Evolutionary conservation across 2,113 vertebrate genomes (phyloP), one percentile per base, ranked within the genome.

Genomic region (Apodemus speciosus): DNA sequence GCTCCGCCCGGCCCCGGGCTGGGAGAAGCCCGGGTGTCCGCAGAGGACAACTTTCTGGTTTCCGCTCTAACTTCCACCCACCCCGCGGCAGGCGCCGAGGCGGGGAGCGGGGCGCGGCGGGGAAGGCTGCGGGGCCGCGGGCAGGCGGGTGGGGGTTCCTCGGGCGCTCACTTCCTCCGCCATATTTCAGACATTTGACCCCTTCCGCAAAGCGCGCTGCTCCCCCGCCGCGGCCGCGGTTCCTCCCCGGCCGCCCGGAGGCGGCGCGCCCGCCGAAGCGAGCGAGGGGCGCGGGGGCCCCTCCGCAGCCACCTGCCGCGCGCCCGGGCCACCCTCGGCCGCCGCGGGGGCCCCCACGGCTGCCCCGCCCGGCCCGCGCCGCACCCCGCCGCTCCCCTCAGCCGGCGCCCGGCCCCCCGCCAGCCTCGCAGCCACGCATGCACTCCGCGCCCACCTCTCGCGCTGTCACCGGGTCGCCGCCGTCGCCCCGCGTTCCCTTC

Each of bases 61-160:
- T 97, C 98, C 97, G 97, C 87, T 97, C 96, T 64, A 98, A 98
- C 98, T 98, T 98, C 97, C 97, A 95, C 96, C 95, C 94, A 88
- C 92, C 43, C 88, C 88, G 9, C 27, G 76, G 95, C 85, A 89
- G 84, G 87, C 32, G 46, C 60, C 56, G 56, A 58, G 90, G 53
- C 68, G 89, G 80, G 35, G 72, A 38, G 75, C 46, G 91, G 85
- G 89, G 66, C 69, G 92, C 86, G 40, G 87, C 92, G 6, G 87
- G 72, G 56, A 88, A 85, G 81, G 77, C 94, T 40, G 96, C 83
- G 84, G 85, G 69, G 94, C 76, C 49, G 92, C 76, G 46, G 89
- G 72, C 72, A 20, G 79, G 89, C 5, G 79, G 46, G 77, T 2
- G 93, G 64, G 93, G 90, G 94, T 91, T 94, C 94, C 96, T 93